A percentile compares a stretch with the other conserved stretches of the same genome.
Conservation (phyloP, 2,888 invertebrate genomes). For the Caenorhabditis sp. region DNA sequence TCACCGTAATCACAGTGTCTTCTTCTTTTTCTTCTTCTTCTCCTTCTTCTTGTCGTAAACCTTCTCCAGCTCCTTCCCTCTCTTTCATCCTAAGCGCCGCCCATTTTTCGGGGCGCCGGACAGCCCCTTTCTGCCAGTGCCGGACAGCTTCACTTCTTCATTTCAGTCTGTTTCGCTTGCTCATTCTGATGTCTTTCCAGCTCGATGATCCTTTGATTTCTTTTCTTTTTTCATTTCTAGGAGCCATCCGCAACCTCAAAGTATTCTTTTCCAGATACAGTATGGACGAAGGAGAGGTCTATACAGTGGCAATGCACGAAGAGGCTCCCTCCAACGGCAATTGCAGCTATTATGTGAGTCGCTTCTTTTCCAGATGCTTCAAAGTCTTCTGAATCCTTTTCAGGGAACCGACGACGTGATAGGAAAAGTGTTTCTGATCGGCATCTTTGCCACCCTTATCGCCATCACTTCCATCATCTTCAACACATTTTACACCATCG, state of each 20-base stretch:
- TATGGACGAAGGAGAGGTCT: slow-evolving; percentile 25
- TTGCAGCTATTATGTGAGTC: slow-evolving; percentile 52
- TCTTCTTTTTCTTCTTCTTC: no score
- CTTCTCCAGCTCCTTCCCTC: slow-evolving; percentile 1
- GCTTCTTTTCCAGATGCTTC: not conserved
- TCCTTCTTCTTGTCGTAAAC: not conserved
- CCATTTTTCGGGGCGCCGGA: slow-evolving; percentile 10
- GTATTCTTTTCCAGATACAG: slow-evolving; percentile 17
- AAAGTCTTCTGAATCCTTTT: slow-evolving; percentile 16
- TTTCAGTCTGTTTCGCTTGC: not conserved
- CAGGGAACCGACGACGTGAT: slow-evolving; percentile 81
- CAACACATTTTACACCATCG: slow-evolving; percentile 81
- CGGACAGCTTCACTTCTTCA: slow-evolving; percentile 13
- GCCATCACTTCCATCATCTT: slow-evolving; percentile 79
- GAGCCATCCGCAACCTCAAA: no score
- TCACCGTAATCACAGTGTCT: slow-evolving; percentile 3
- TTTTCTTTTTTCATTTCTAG: no score
- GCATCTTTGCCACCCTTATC: slow-evolving; percentile 78
- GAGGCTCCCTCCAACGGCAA: slow-evolving; percentile 17
- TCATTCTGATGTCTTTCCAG: not conserved
- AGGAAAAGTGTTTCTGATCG: slow-evolving; percentile 80
- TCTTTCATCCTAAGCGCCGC: slow-evolving; percentile 42
- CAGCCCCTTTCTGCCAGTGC: no score
- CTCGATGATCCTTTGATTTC: not conserved
- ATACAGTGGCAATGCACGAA: slow-evolving; percentile 17